Conservation (phyloP, 2,888 invertebrate species). For the Drosophila anomelani region DNA sequence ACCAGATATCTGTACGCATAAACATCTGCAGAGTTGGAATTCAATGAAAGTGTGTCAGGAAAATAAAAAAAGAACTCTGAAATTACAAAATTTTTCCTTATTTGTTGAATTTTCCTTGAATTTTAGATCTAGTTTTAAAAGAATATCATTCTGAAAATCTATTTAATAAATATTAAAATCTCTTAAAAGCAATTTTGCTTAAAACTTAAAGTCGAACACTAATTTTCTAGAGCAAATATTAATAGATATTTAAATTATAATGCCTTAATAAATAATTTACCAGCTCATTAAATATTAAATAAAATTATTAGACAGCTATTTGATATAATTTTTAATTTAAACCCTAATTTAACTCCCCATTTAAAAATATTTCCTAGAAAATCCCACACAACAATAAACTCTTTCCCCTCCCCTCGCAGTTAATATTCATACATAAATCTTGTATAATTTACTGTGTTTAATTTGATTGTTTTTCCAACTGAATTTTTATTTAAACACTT, state of each 20-base stretch:
- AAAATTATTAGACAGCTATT: not conserved
- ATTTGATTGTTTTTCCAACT: conserved; percentile 6
- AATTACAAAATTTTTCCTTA: not conserved
- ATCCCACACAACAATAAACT: not conserved
- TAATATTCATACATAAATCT: not conserved
- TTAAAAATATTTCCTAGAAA: no score
- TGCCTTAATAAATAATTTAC: no score
- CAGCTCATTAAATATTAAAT: not conserved
- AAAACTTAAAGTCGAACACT: not conserved
- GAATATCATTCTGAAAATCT: rapidly evolving
- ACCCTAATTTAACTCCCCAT: not conserved
- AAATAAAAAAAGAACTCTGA: not conserved
- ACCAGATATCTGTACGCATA: conserved; percentile 9
- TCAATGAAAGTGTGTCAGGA: conserved; percentile 29
- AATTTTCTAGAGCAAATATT: not conserved
- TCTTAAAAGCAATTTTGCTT: no score
- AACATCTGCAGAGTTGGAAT: conserved; percentile 9
- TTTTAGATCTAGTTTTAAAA: not conserved
- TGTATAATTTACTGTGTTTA: conserved; percentile 2
- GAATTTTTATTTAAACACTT: conserved; percentile 7
- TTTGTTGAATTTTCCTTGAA: not conserved
- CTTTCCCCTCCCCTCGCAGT: not conserved
- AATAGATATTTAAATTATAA: not conserved
- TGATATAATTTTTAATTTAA: no score
- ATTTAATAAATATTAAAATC: no score